phyloP scores from a whole-genome alignment of 2,113 vertebrate genomes.

The Channa maculata region DNA sequence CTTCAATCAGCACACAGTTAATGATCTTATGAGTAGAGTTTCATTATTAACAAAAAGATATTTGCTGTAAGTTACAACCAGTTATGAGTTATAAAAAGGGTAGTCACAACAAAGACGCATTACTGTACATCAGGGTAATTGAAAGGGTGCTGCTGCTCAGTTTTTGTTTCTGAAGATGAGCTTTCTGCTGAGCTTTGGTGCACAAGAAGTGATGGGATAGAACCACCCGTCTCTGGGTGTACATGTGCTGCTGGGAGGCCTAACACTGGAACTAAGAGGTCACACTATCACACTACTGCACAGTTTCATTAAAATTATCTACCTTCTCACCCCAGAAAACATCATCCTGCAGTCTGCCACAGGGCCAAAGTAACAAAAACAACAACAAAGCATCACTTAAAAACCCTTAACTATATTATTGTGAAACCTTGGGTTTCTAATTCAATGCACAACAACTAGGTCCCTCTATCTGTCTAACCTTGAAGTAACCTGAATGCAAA shows the following conservation, averaged over 20 bases:
- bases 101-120: too few relatives aligned
- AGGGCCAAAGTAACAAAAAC: slow-evolving; percentile 21
- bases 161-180: neutral
- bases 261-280: slow-evolving; percentile 45
- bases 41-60: neutral
- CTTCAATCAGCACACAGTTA: neutral
- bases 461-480: slow-evolving; percentile 68
- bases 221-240: slow-evolving; percentile 42
- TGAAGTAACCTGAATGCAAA: slow-evolving; percentile 62
- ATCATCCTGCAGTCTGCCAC: slow-evolving; percentile 41
- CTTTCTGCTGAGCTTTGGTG: neutral
- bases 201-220: slow-evolving; percentile 21
- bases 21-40: neutral
- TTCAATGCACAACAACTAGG: slow-evolving; percentile 47
- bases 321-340: slow-evolving; percentile 33
- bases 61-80: neutral
- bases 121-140: neutral
- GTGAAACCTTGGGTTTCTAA: slow-evolving; percentile 31
- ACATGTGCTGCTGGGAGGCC: slow-evolving; percentile 45
- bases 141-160: too few relatives aligned
- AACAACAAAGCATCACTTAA: slow-evolving; percentile 33
- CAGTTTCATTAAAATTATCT: slow-evolving; percentile 70
- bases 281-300: slow-evolving; percentile 34
- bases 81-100: too few relatives aligned
- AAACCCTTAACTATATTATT: slow-evolving; percentile 27